These are phyloP conservation scores for Colius striatus DNA, from an alignment of 2,113 vertebrate genomes.

Conservation along the genomic window DNA sequence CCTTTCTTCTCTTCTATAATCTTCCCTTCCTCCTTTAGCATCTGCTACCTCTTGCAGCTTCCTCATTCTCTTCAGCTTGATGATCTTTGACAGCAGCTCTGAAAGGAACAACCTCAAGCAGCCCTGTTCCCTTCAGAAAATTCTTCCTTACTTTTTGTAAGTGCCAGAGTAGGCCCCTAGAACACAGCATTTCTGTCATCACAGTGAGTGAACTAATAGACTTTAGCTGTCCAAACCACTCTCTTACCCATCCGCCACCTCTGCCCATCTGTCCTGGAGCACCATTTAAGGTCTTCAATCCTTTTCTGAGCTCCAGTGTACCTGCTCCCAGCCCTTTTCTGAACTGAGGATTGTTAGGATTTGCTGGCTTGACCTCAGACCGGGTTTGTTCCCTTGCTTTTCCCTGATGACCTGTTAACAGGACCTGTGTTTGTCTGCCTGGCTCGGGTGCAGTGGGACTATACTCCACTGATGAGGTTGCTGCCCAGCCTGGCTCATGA, in stretches of 20 bases:
- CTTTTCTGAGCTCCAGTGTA: neutral
- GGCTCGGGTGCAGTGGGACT: neutral
- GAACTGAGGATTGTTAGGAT: neutral
- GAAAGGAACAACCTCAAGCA: neutral
- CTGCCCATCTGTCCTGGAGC: neutral
- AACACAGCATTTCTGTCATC: neutral
- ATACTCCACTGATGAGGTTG: neutral
- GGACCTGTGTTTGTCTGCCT: neutral
- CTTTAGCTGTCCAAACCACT: neutral
- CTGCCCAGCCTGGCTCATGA: neutral
- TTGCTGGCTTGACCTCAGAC: neutral
- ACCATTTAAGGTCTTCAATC: no score
- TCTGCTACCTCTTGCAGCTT: neutral
- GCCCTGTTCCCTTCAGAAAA: neutral
- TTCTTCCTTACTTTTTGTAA: neutral
- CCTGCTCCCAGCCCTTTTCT: neutral
- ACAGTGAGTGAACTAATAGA: neutral
- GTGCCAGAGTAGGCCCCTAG: neutral
- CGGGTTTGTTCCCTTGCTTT: neutral
- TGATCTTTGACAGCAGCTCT: neutral
- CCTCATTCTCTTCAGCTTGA: neutral
- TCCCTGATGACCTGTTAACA: neutral
- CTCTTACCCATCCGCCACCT: neutral
- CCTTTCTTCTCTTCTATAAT: neutral
- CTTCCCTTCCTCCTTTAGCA: neutral